Evolutionary conservation across 2,888 invertebrate species (phyloP).

Genomic region (Pristionchus maxplancki): DNA sequence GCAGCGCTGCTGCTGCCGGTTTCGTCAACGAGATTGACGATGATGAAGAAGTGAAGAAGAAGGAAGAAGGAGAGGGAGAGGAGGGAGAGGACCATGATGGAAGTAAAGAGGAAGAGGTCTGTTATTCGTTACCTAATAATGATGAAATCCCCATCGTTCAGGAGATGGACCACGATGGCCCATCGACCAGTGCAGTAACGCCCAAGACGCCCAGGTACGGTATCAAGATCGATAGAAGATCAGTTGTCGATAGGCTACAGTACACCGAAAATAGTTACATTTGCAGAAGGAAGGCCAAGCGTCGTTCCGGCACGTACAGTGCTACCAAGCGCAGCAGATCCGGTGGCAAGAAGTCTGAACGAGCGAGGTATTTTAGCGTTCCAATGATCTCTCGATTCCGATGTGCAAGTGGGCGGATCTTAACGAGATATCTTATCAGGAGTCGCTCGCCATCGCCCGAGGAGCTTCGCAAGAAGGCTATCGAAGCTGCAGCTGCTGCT

Average conservation of each 20-base stretch:
- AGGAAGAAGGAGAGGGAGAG: constrained; percentile 1
- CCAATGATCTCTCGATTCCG: not conserved
- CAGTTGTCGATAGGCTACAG: not conserved
- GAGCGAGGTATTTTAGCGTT: not conserved
- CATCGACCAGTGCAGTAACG: not conserved
- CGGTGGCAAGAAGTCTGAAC: not conserved
- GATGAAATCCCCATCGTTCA: not conserved
- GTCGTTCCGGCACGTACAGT: not conserved
- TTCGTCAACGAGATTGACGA: constrained; percentile 44
- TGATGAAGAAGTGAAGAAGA: constrained; percentile 21
- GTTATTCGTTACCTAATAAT: not conserved
- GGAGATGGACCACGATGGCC: constrained; percentile 32
- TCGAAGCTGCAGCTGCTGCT: constrained; percentile 13
- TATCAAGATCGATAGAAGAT: not conserved
- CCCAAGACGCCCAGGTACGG: constrained; percentile 37
- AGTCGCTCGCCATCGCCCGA: constrained; percentile 15
- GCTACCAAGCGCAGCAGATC: not conserved
- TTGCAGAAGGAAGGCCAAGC: not conserved
- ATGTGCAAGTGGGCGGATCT: not conserved
- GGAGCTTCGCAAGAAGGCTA: not conserved
- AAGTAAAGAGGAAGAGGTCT: constrained; percentile 50
- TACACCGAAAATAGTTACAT: not conserved
- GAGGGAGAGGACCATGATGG: constrained; percentile 46
- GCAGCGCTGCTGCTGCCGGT: constrained; percentile 35
- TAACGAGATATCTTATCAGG: constrained; percentile 1